Base-by-base conservation (phyloP, 2,113 vertebrate genomes). In the Sorex araneus region DNA sequence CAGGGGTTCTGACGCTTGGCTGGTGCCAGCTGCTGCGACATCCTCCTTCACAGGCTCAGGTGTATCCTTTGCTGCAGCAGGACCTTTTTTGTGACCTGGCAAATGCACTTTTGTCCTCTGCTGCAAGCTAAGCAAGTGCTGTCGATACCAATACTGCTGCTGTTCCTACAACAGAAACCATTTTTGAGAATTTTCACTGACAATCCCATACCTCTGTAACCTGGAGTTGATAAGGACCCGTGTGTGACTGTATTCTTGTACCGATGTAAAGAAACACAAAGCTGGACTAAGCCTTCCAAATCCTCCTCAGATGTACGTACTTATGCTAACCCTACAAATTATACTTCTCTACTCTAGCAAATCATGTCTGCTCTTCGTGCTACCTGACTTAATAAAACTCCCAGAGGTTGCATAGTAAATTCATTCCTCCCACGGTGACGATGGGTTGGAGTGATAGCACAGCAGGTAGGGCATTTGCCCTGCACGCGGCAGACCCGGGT, bases 121-220 rank as follows among this genome's bases (percentile, higher is more conserved):
- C 94, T 98, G 98, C 88, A 99, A 97, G 96, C 99, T 99, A 96
- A 99, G 98, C 85, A 99, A 97, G 97, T 99, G 99, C 89, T 99
- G 99, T 91, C 99, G 98, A 95, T 99, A 99, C 99, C 99, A 99
- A 95, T 98, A 99, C 34, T 99, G 99, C 94, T 99, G 99, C 92
- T 99, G 99, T 30, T 99, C 98, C 99, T 99, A 95, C 15, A 97
- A 94, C 0, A 96, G 2, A 89, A 81, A 94, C 21, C 91, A 84
- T 95, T 92, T 93, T 80, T 89, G 74, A 95, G 63, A 94, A 96
- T 89, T 50, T 40, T 82, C 74, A 32, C 54, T 70, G 47, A 84
- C 50, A 94, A 74, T 47, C 23, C 60, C 63, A 3, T 78, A 87
- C 10, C 54, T 84, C 67, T 90, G 60, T 40, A 93, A 79, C 25